Base-by-base conservation (phyloP, 1,140 invertebrate species). In the Drosophila rufa region DNA sequence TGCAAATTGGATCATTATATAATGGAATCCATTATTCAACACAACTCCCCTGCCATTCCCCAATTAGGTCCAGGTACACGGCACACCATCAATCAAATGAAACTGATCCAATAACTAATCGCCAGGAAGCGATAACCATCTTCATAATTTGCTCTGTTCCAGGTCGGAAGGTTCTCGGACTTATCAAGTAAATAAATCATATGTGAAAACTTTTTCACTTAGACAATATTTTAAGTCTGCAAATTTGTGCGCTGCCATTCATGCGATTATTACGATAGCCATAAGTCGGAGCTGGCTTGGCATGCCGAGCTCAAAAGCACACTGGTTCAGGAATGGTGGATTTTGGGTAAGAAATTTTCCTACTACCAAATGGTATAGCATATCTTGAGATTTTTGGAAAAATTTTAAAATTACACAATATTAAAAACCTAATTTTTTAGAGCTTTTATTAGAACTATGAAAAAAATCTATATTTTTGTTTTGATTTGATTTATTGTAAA, bases 111-210 rank as follows among this genome's bases (percentile, higher is more conserved):
- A 77, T 75, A 89, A 83, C 80, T 84, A 87, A 89, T 87, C 84
- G 82, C 77, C 73, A 67, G 70, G 48, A 77, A 68, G 36, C 51
- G 77, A 80, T 89, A 77, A 77, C 75, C 56, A 74, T 66, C 84
- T 62, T 53, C 56, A 68, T 77, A 77, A 75, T 76, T 59, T 64
- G 45, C 58, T 45, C 14, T 22, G 36, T 36, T 65, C 36, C 40
- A 17, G 11, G 43, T n/a, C 11, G 15, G 46, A 5, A 33, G 36
- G 22, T 36, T 12, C 1, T 55, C 17, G 51, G 51, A 38, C 51
- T 43, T 78, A 87, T 83, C 84, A 80, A 89, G 76, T 78, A 89
- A 89, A 87, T 87, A 87, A 87, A 87, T 87, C 85, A 84, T 87
- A 90, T 75, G 66, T 66, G 62, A 75, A 84, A 87, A 87, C 77